Base-by-base conservation (phyloP, 2,888 invertebrate species). In the Hoplodrina blanda region DNA sequence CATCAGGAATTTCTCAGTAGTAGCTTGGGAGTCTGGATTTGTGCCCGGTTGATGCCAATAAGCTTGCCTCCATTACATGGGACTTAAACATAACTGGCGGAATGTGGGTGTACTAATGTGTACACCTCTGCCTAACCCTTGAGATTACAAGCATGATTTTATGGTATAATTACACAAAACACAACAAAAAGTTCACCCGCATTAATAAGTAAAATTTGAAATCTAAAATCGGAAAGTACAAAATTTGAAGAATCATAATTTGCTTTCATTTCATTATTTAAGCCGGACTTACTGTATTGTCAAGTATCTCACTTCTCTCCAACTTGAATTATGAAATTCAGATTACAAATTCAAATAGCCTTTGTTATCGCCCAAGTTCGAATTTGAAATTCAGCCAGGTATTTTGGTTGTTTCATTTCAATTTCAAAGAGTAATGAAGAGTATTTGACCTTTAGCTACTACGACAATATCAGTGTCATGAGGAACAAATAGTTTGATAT, bases 341-440 rank as follows among this genome's bases (percentile, higher is more conserved):
- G 44, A 50, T 72, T 56, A 6, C 5, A 13, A 70, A 55, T 44
- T 71, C 61, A 55, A 70, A 62, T 20, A 73, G 33, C 37, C 53
- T 20, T 41, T 69, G 56, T 69, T 33, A 20, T 44, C 20, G 33
- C n/a, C 20, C 2, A 20, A 30, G 44, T 52, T 19, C 7, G 10
- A 5, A 69, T 46, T 62, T 74, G 17, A 33, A 53, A 74, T 53
- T 53, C 17, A 63, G 25, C 6, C 20, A 19, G n/a, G 49, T 71
- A 13, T 71, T 70, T 49, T 13, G 46, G 25, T 49, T 13, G 11
- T 20, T 20, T 44, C 4, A 25, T 62, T 52, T n/a, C n/a, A 8
- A 15, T 63, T 44, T 25, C 8, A 62, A 73, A 62, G 33, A 7
- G 11, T 25, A 41, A n/a, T 44, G 7, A 20, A 0, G 41, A 44